A percentile compares a stretch with the other conserved stretches of the same genome.
Conservation (phyloP, 2,113 vertebrate genomes). For the Podarcis muralis region DNA sequence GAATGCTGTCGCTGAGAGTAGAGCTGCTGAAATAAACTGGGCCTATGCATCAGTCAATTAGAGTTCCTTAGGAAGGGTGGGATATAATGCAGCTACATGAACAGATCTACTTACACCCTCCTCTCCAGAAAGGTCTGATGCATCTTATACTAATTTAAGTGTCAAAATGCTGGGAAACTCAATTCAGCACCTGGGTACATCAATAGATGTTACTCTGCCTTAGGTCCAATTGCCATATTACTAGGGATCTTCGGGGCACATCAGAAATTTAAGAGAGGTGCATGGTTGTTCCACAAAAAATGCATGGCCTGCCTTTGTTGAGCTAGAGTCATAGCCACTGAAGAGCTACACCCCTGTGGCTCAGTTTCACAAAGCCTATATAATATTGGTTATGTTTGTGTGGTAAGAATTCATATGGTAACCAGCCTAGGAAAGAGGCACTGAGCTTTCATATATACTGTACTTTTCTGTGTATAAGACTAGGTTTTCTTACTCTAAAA, state of each 20-base stretch:
- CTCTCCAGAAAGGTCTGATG: background rate
- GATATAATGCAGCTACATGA: background rate
- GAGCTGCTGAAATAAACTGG: too few relatives aligned
- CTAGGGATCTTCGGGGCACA: background rate
- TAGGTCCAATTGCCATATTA: background rate
- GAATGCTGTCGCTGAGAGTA: background rate
- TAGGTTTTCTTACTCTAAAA: too few relatives aligned
- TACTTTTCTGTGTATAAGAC: too few relatives aligned
- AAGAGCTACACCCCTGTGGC: background rate
- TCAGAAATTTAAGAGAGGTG: background rate
- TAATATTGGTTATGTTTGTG: background rate
- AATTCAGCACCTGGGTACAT: background rate
- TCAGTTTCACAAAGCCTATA: background rate
- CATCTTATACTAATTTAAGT: background rate
- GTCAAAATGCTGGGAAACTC: background rate
- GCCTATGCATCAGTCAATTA: too few relatives aligned
- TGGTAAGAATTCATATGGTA: too few relatives aligned
- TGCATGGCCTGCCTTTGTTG: background rate
- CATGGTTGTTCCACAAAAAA: background rate
- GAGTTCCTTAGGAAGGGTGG: background rate
- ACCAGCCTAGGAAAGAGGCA: too few relatives aligned
- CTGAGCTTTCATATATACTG: too few relatives aligned
- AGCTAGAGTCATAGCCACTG: background rate
- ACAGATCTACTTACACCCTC: too few relatives aligned
- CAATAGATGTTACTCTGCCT: background rate